Evolutionary conservation across 1,140 invertebrate species (phyloP).

Genomic region (Coelopa frigida): DNA sequence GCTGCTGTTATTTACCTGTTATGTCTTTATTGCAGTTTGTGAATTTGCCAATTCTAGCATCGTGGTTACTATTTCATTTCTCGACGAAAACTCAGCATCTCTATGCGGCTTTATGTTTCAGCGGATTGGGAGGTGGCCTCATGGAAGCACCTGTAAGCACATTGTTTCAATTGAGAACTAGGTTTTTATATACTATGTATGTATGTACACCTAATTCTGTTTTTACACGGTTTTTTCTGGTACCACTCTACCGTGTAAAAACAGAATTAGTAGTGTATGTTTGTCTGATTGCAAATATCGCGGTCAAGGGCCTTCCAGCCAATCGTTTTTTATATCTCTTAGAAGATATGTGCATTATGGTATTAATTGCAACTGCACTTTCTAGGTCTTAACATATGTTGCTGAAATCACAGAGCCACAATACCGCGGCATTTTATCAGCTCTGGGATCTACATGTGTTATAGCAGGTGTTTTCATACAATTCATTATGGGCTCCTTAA

Average conservation of each 20-base stretch:
- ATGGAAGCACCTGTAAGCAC: conserved; percentile 66
- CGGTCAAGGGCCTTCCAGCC: too few relatives aligned
- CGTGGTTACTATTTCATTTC: conserved; percentile 65
- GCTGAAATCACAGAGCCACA: conserved; percentile 73
- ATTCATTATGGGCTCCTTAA: conserved; percentile 60
- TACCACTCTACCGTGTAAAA: too few relatives aligned
- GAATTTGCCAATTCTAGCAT: conserved; percentile 62
- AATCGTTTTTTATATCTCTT: conserved; percentile 4
- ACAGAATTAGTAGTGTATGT: too few relatives aligned
- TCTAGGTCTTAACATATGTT: conserved; percentile 67
- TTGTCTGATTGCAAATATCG: too few relatives aligned
- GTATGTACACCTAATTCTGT: too few relatives aligned
- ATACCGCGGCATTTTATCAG: conserved; percentile 63
- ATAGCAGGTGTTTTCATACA: conserved; percentile 64
- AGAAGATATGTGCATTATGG: too few relatives aligned
- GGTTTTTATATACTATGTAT: too few relatives aligned
- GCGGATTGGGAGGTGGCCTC: conserved; percentile 64
- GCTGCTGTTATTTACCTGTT: background rate
- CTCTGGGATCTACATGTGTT: conserved; percentile 63
- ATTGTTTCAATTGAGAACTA: conserved; percentile 3
- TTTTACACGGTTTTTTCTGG: too few relatives aligned
- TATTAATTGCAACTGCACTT: too few relatives aligned
- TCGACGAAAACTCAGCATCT: conserved; percentile 53
- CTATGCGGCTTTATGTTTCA: conserved; percentile 58
- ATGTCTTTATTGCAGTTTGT: conserved; percentile 33